phyloP scores from a whole-genome alignment of 2,797 vertebrate species.

The Phaenicophaeus curvirostris region DNA sequence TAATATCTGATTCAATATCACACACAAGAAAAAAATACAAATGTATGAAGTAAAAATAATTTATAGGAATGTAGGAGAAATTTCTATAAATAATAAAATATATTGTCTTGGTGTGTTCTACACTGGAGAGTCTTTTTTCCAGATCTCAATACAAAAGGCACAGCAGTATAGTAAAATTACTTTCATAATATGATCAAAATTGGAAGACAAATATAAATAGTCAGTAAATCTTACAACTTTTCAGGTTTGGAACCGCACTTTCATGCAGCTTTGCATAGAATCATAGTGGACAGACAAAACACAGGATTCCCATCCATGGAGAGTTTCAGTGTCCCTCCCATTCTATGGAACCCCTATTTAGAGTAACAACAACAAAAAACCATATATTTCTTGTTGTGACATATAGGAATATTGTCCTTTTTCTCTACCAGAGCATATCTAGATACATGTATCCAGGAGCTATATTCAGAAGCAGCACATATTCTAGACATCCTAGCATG shows the following conservation, averaged over 20 bases:
- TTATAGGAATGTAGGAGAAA: neutral
- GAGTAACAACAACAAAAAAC: neutral
- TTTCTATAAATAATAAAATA: neutral
- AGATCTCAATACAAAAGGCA: neutral
- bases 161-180: neutral
- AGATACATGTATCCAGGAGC: neutral
- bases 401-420: rapidly evolving
- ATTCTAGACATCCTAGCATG: neutral
- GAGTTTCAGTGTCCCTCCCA: neutral
- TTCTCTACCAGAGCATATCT: neutral
- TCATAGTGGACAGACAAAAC: neutral
- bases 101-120: neutral
- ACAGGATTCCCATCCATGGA: neutral
- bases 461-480: neutral
- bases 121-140: neutral
- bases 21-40: neutral
- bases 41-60: neutral
- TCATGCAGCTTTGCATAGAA: neutral
- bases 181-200: neutral
- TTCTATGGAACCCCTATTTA: neutral
- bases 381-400: neutral
- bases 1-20: neutral
- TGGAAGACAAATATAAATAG: neutral
- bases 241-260: neutral
- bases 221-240: neutral